phyloP scores from a whole-genome alignment of 2,113 vertebrate species.

The Chrysochloris asiatica region DNA sequence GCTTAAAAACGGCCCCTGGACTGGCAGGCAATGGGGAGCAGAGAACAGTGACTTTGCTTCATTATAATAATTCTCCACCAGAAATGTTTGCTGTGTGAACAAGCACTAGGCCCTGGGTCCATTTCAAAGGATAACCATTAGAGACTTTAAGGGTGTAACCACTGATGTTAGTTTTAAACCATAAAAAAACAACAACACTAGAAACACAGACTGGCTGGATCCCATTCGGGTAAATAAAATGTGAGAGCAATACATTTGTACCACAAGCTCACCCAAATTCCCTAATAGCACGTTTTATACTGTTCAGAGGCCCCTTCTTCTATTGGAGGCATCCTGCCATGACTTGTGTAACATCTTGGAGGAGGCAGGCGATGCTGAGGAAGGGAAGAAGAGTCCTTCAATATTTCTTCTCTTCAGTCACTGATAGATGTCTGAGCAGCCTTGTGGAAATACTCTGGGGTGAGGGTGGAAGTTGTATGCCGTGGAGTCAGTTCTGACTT shows the following conservation, averaged over 20 bases:
- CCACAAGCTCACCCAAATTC: not conserved
- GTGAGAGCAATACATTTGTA: not conserved
- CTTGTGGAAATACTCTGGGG: not conserved
- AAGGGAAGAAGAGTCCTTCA: not conserved
- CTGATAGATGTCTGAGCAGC: not conserved
- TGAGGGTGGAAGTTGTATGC: too few relatives aligned
- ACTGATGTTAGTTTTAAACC: constrained; percentile 28
- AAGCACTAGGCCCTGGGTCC: constrained; percentile 13
- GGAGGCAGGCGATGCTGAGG: not conserved
- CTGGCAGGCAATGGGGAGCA: constrained; percentile 46
- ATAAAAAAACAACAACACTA: not conserved
- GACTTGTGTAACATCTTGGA: not conserved
- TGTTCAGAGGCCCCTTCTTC: not conserved
- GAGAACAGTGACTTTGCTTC: constrained; percentile 50
- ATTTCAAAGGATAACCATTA: constrained; percentile 32
- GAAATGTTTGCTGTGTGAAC: constrained; percentile 40
- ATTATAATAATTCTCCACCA: constrained; percentile 53
- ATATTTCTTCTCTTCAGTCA: not conserved
- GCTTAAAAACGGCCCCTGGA: constrained; percentile 35
- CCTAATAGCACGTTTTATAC: not conserved
- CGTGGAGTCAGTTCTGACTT: too few relatives aligned
- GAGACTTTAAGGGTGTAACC: not conserved
- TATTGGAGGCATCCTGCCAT: not conserved
- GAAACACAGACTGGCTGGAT: not conserved
- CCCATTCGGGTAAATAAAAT: not conserved